Conservation (phyloP, 1,140 invertebrate species). For the Oryctes rhinoceros region DNA sequence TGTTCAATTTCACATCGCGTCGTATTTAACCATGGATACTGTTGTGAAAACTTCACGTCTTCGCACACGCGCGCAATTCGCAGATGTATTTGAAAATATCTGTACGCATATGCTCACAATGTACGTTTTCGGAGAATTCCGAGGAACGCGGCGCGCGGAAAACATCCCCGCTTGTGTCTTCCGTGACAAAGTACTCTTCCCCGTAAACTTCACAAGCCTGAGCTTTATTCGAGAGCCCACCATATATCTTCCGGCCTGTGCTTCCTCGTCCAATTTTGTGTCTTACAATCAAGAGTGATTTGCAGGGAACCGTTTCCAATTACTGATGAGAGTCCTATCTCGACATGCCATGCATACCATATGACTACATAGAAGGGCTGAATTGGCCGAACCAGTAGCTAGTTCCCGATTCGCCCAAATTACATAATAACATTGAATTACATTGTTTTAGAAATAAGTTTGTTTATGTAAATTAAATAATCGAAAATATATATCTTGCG, state of each 20-base stretch:
- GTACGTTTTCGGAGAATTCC: too few relatives aligned
- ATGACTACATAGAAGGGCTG: too few relatives aligned
- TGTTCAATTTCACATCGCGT: too few relatives aligned
- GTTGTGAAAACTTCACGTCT: too few relatives aligned
- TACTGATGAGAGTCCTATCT: constrained; percentile 45
- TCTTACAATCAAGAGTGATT: constrained; percentile 56
- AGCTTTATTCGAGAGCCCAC: constrained; percentile 52
- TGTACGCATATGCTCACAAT: too few relatives aligned
- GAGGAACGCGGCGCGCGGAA: too few relatives aligned
- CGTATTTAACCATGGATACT: too few relatives aligned
- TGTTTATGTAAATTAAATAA: not conserved
- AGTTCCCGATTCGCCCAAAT: not conserved
- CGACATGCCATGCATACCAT: too few relatives aligned
- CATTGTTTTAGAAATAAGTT: not conserved
- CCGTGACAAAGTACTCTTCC: constrained; percentile 54
- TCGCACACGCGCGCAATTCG: too few relatives aligned
- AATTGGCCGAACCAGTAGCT: not conserved
- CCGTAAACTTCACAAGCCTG: constrained; percentile 40
- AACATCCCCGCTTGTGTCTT: constrained; percentile 5
- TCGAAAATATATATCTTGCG: too few relatives aligned
- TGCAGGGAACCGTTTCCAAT: constrained; percentile 55
- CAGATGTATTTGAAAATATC: too few relatives aligned
- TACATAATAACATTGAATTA: too few relatives aligned
- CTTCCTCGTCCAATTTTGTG: constrained; percentile 52
- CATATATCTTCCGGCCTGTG: constrained; percentile 53